Conservation (phyloP, 2,113 vertebrate genomes). For the Gallinago paraguaiae region DNA sequence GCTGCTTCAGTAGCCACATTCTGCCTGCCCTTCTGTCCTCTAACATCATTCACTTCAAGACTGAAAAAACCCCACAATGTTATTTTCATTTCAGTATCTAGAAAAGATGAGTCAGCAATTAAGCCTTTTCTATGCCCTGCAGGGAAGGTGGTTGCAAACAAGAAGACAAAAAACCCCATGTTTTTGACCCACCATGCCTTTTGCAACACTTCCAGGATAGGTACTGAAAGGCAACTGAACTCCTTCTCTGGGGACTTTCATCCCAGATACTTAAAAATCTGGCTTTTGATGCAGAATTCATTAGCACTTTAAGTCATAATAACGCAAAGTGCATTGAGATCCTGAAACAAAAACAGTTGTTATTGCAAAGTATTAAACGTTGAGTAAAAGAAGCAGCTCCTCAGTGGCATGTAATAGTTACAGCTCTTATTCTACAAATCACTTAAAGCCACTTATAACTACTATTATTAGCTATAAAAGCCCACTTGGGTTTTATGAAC, state of each 20-base stretch:
- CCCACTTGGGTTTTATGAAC: constrained; percentile 27
- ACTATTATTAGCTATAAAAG: constrained; percentile 60
- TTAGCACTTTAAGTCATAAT: neutral
- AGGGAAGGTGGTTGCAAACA: neutral
- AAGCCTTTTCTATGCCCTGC: neutral
- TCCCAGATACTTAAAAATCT: neutral
- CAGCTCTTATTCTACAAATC: constrained; percentile 34
- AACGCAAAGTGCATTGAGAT: neutral
- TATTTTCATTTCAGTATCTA: neutral
- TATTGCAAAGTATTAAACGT: constrained; percentile 27
- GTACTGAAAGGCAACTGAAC: neutral
- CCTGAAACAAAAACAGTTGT: constrained; percentile 21
- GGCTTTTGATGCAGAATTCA: constrained; percentile 7
- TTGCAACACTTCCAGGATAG: neutral
- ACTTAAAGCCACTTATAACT: constrained; percentile 49
- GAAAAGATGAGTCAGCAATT: neutral
- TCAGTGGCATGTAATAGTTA: neutral
- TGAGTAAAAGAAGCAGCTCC: constrained; percentile 48
- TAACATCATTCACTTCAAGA: neutral
- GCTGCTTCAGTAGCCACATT: neutral
- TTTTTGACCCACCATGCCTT: neutral
- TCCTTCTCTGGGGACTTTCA: neutral
- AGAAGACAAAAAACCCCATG: neutral
- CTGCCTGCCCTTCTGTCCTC: neutral
- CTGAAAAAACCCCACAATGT: neutral